Percentiles rank a stretch among this genome's conserved stretches.
Evolutionary conservation across 2,113 vertebrate genomes (phyloP).

Genomic region (Perca flavescens): DNA sequence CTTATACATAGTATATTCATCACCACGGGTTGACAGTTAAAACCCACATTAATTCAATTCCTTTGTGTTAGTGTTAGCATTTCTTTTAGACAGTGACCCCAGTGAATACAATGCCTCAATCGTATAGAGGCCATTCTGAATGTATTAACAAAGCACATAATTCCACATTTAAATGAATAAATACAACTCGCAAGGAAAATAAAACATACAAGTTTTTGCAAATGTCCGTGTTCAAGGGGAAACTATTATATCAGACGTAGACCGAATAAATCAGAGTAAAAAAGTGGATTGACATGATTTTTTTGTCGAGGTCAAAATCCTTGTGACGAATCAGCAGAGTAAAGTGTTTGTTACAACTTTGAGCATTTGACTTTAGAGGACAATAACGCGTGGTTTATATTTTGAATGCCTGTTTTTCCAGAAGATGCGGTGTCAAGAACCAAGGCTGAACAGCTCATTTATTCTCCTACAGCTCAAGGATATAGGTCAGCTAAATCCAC

Average conservation of each 20-base stretch:
- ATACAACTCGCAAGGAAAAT: neutral
- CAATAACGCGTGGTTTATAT: neutral
- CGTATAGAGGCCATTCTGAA: neutral
- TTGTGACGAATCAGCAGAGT: neutral
- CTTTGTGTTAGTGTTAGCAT: constrained; percentile 2
- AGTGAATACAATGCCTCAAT: neutral
- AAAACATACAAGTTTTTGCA: neutral
- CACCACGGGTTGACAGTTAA: neutral
- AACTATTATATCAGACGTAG: neutral
- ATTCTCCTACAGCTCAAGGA: neutral
- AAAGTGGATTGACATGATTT: neutral
- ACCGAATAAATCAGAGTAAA: neutral
- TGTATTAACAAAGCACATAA: neutral
- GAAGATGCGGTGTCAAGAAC: neutral
- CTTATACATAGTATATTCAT: neutral
- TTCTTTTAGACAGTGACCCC: neutral
- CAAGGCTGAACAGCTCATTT: neutral
- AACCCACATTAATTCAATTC: neutral
- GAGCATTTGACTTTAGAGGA: neutral
- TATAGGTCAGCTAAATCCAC: neutral
- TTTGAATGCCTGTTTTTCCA: neutral
- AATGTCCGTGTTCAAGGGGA: neutral
- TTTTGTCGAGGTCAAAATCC: neutral
- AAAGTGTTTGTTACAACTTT: neutral
- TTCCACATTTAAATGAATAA: neutral